Conservation (phyloP, 1,140 invertebrate species). For the Elymnias hypermnestra region DNA sequence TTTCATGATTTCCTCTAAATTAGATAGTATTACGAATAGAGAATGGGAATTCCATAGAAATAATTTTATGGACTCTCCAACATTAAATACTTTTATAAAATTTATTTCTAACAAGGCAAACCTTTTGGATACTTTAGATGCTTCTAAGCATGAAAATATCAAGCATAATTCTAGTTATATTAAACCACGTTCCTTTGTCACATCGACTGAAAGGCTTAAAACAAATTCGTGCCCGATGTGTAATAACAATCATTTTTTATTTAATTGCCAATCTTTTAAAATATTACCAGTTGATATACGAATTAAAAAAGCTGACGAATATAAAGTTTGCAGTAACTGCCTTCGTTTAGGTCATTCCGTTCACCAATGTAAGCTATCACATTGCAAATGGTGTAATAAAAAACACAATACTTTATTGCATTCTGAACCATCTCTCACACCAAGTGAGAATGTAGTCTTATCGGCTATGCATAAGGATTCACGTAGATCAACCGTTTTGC, state of each 20-base stretch:
- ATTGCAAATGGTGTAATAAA: background rate
- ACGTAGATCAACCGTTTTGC: background rate
- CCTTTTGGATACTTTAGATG: background rate
- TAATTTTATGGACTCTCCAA: slow-evolving; percentile 5
- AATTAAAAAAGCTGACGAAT: slow-evolving; percentile 12
- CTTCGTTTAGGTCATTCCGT: background rate
- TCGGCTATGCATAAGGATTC: too few relatives aligned
- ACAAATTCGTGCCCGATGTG: slow-evolving; percentile 13
- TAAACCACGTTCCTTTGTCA: slow-evolving; percentile 2
- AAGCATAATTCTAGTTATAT: background rate
- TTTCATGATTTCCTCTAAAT: slow-evolving; percentile 13
- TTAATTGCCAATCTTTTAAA: too few relatives aligned
- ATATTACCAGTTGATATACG: slow-evolving; percentile 12
- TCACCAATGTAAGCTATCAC: background rate
- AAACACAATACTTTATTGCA: background rate
- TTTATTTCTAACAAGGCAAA: slow-evolving; percentile 10
- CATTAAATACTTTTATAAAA: slow-evolving; percentile 10
- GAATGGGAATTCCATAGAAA: slow-evolving; percentile 23
- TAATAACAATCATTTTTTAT: slow-evolving; percentile 16
- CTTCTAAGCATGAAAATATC: background rate
- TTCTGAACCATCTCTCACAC: background rate
- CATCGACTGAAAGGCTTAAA: background rate
- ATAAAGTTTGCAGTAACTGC: background rate
- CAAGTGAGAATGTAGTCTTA: too few relatives aligned
- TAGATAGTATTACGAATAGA: slow-evolving; percentile 10